Conservation (phyloP, 2,888 invertebrate species). For the Drosophila meridiana region DNA sequence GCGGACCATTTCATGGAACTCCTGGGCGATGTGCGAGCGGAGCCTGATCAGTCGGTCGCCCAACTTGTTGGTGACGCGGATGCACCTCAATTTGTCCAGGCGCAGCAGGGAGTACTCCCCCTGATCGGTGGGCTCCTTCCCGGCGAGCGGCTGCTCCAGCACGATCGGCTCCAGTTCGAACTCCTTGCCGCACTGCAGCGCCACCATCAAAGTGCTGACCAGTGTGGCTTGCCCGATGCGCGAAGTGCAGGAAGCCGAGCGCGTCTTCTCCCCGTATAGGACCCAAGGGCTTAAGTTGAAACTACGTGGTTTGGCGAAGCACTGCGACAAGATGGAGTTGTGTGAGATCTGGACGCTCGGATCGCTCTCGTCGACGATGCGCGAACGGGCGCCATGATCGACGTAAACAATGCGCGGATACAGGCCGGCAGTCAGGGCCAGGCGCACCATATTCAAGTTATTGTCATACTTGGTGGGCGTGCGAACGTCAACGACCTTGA, state of each 20-base stretch:
- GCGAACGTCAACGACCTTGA: constrained; percentile 86
- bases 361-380: constrained; percentile 88
- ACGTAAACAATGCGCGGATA: constrained; percentile 95
- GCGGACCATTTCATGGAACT: constrained; percentile 25
- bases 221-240: constrained; percentile 92
- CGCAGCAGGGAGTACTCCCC: constrained; percentile 15
- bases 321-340: constrained; percentile 86
- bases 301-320: constrained; percentile 62
- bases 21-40: constrained; percentile 81
- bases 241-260: constrained; percentile 88
- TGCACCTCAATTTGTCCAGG: constrained; percentile 41
- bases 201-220: constrained; percentile 92
- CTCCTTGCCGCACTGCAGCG: constrained; percentile 87
- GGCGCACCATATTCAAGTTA: constrained; percentile 94
- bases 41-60: constrained; percentile 20
- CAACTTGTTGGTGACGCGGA: constrained; percentile 23
- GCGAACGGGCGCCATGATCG: constrained; percentile 86
- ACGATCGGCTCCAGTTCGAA: constrained; percentile 34
- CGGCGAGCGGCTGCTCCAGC: constrained; percentile 49
- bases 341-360: constrained; percentile 86
- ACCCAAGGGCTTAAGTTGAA: constrained; percentile 91
- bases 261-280: constrained; percentile 93
- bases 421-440: constrained; percentile 93
- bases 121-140: constrained; percentile 27
- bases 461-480: constrained; percentile 44